Evolutionary conservation across 92 coral and sea anemone genomes (phyloP).

Genomic region (Plumapathes pennacea): DNA sequence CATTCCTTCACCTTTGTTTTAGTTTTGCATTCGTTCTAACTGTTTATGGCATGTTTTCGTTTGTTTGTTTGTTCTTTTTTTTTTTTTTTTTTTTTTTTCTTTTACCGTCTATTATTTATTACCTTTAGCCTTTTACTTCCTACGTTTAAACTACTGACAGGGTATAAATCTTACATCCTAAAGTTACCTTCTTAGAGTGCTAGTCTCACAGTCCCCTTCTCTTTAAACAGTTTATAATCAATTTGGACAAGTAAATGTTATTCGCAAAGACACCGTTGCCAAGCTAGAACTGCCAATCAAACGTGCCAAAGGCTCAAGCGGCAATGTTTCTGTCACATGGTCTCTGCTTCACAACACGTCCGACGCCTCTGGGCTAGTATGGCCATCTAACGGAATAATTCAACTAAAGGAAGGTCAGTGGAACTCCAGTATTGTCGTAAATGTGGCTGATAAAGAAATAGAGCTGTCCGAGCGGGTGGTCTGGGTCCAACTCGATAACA

Average conservation of each 20-base stretch:
- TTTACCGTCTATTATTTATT: no score
- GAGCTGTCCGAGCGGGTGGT: slow-evolving; percentile 44
- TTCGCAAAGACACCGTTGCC: slow-evolving; percentile 50
- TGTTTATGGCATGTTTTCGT: no score
- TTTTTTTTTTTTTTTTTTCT: no score
- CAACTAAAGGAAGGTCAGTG: slow-evolving; percentile 71
- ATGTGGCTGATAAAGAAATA: slow-evolving; percentile 43
- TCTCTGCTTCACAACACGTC: slow-evolving; percentile 61
- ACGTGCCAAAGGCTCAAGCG: slow-evolving; percentile 88
- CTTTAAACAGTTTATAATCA: slow-evolving; percentile 49
- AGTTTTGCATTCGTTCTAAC: no score
- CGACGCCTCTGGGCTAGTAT: slow-evolving; percentile 32
- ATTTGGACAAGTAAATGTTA: slow-evolving; percentile 55
- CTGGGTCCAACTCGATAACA: slow-evolving; percentile 55
- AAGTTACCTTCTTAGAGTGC: no score
- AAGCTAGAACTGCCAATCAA: slow-evolving; percentile 71
- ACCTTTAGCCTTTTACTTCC: no score
- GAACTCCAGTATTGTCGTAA: slow-evolving; percentile 65
- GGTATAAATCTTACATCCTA: no score
- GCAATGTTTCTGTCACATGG: slow-evolving; percentile 76
- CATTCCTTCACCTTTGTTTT: no score
- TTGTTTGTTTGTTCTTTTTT: no score
- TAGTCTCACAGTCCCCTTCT: no score
- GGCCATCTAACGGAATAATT: slow-evolving; percentile 74
- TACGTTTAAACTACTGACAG: no score